Conservation (phyloP, 2,888 invertebrate genomes). For the Odontocolon sp. region DNA sequence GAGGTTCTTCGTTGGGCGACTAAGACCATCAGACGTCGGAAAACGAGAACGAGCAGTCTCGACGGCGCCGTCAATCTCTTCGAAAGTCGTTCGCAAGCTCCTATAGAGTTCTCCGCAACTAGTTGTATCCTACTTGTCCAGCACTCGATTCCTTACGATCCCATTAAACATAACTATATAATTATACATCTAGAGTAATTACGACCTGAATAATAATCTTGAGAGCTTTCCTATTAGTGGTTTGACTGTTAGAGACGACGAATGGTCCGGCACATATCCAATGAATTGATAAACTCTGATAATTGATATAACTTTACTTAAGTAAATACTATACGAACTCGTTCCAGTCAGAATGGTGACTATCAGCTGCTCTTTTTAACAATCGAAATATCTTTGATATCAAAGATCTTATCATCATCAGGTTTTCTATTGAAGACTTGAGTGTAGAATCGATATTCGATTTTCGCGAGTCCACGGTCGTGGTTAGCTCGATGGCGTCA, state of each 20-base stretch:
- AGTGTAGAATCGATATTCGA: not conserved
- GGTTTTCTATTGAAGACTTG: not conserved
- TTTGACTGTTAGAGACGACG: too few species aligned
- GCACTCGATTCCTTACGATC: not conserved
- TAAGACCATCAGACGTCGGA: conserved; percentile 13
- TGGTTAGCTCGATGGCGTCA: too few species aligned
- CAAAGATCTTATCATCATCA: conserved; percentile 4
- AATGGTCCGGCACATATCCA: too few species aligned
- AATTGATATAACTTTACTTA: too few species aligned
- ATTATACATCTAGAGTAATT: conserved; percentile 36
- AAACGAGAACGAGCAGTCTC: conserved; percentile 57
- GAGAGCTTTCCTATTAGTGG: conserved; percentile 10
- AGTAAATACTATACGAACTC: too few species aligned
- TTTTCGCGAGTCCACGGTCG: too few species aligned
- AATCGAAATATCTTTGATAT: too few species aligned
- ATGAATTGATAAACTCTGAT: too few species aligned
- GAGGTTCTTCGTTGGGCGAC: conserved; percentile 28
- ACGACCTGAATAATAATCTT: not conserved
- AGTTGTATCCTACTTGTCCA: not conserved
- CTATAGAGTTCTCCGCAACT: not conserved
- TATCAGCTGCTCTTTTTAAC: too few species aligned
- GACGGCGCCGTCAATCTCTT: conserved; percentile 60
- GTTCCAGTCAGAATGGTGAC: too few species aligned
- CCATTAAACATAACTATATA: not conserved
- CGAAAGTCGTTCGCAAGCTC: conserved; percentile 46